Base-by-base conservation (phyloP, 2,888 invertebrate genomes). In the Chrysopilus asiliformis region DNA sequence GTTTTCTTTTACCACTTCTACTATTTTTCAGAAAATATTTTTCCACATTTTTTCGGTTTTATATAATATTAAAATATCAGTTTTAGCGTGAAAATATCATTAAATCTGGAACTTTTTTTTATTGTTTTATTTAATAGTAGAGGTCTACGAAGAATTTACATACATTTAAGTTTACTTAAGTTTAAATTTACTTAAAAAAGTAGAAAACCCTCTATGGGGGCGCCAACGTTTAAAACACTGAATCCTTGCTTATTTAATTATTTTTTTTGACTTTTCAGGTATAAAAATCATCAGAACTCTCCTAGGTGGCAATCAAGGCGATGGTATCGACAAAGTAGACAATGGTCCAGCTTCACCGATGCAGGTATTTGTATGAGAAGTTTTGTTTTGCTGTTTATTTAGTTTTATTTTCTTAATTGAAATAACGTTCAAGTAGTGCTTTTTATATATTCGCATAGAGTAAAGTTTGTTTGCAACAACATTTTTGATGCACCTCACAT, bases 251-350 rank as follows among this genome's bases (percentile, higher is more conserved):
- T n/a, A n/a, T n/a, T n/a, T n/a, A n/a, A n/a, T n/a, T n/a, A n/a
- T n/a, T n/a, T n/a, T 29, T 31, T 3, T 3, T 6, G 5, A 18
- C 8, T 15, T 32, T 37, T 16, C 13, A 62, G 62, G 89, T 34
- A 70, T 89, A 38, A 82, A 85, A 64, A 81, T 90, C 52, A 70
- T 90, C 44, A 82, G 85, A 18, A 83, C 85, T 24, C 70, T 89
- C 48, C 68, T 90, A 39, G 84, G 86, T 34, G 74, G 71, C 16
- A 77, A 73, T 22, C 74, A 75, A 30, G 74, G 73, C 50, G 85
- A 85, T 55, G 84, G 84, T 39, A 86, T 87, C 60, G 89, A 90
- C 61, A 89, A 89, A 65, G 84, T 87, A 39, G 89, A 89, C 65
- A 84, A 85, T 58, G 83, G 80, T 53, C n/a, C n/a, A n/a, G 79